Evolutionary conservation across 2,797 vertebrate genomes (phyloP).

Genomic region (Pagetopsis macropterus): DNA sequence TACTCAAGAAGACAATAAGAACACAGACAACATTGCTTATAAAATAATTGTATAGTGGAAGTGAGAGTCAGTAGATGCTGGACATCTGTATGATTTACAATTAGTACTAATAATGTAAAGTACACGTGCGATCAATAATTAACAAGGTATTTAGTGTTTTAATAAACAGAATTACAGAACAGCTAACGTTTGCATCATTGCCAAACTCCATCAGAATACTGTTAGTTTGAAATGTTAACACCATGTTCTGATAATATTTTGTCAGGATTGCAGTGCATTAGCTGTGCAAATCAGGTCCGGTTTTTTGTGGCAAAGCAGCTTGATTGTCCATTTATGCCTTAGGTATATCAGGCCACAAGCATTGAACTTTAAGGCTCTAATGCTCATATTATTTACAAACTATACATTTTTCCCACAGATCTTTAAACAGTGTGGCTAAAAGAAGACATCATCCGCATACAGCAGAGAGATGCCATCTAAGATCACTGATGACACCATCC

Average conservation of each 20-base stretch:
- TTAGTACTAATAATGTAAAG: background rate
- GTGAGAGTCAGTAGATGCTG: background rate
- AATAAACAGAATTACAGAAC: slow-evolving; percentile 37
- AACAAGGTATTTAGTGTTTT: slow-evolving; percentile 3
- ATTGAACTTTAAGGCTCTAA: background rate
- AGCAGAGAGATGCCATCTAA: background rate
- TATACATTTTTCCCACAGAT: background rate
- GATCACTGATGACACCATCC: background rate
- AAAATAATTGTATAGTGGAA: slow-evolving; percentile 18
- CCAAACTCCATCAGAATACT: background rate
- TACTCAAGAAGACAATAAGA: slow-evolving; percentile 25
- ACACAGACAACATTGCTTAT: slow-evolving; percentile 8
- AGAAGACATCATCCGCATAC: background rate
- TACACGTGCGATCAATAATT: background rate
- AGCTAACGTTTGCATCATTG: background rate
- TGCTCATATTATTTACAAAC: background rate
- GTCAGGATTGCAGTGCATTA: background rate
- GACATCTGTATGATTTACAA: background rate
- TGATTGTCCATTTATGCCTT: background rate
- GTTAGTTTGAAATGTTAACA: background rate
- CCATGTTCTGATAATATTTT: background rate
- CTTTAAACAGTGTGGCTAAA: background rate
- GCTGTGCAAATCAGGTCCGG: slow-evolving; percentile 1
- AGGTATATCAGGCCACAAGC: background rate
- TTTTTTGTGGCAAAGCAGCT: slow-evolving; percentile 1